Evolutionary conservation across 2,888 invertebrate genomes (phyloP), one percentile per base, ranked within the genome.

Genomic region (Blastobasis lacticolella): DNA sequence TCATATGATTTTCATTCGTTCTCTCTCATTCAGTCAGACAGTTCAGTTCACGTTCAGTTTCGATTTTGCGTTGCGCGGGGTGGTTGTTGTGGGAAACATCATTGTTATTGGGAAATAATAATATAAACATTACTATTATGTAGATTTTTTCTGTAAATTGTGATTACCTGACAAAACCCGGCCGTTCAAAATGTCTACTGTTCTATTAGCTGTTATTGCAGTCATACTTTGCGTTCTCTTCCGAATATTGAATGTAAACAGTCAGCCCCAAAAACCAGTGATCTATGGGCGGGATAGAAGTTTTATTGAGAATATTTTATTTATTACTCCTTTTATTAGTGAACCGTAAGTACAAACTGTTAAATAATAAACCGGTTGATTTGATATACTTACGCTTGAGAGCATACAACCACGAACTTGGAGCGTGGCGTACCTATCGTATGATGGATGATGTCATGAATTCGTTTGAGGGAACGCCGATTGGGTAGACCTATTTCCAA

Each of bases 201-300:
- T 94, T 57, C 89, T 95, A 62, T 83, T 95, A 66, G 94, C 95
- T 57, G 92, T 94, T 54, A 87, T 95, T 63, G 95, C 95, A 59
- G 94, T 95, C 56, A 93, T 95, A 67, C 87, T 95, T 57, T 95
- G 95, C 82, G 91, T 95, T 69, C 90, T 95, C 61, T 95, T 95
- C 76, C 91, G 95, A 76, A 93, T 95, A 76, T 83, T 95, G 63
- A 95, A 95, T 81, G 94, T 95, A 57, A 94, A 94, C 81, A 94
- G 94, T 71, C 92, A 94, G 73, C 92, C 95, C 41, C 91, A 93
- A 67, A 94, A 92, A 81, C 95, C 95, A 54, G 90, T 91, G 67
- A 90, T 96, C 56, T 92, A 92, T 81, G 95, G 94, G 75, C 90
- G 91, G 71, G 94, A 95, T 81, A 89, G 90, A 69, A 90, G 90